Conservation (phyloP, 2,797 vertebrate genomes). For the Spondyliosoma cantharus region DNA sequence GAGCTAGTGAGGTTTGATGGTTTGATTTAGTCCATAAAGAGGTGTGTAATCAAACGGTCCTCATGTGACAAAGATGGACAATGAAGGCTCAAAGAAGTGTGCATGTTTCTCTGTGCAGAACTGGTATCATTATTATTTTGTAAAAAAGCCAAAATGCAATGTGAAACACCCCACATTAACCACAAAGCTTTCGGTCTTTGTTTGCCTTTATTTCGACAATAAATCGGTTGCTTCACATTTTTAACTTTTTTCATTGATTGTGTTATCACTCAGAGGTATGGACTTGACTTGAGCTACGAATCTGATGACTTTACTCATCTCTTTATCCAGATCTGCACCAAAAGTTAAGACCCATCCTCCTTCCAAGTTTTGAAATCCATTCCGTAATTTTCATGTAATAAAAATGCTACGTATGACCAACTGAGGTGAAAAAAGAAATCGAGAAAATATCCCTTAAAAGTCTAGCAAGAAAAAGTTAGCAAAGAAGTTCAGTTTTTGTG, state of each 20-base stretch:
- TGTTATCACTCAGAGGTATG: neutral
- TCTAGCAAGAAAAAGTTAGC: neutral
- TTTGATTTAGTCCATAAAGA: constrained; percentile 13
- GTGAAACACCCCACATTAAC: neutral
- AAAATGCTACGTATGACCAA: neutral
- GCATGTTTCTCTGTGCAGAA: neutral
- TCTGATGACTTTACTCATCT: no score
- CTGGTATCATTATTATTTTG: neutral
- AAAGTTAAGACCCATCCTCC: neutral
- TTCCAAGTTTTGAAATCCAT: no score
- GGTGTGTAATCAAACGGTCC: constrained; percentile 15
- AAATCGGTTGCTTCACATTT: neutral
- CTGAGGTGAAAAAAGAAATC: neutral
- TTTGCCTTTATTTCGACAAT: neutral
- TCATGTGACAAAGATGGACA: neutral
- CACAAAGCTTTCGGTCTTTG: neutral
- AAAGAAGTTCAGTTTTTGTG: neutral
- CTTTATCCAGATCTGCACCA: neutral
- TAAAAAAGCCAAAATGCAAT: neutral
- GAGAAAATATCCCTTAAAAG: neutral
- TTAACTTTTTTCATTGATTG: neutral
- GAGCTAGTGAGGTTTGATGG: constrained; percentile 4
- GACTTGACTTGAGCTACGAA: no score
- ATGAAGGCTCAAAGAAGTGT: neutral
- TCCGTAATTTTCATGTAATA: no score